phyloP scores from a whole-genome alignment of 1,140 invertebrate genomes.

The Heliconius melpomene region DNA sequence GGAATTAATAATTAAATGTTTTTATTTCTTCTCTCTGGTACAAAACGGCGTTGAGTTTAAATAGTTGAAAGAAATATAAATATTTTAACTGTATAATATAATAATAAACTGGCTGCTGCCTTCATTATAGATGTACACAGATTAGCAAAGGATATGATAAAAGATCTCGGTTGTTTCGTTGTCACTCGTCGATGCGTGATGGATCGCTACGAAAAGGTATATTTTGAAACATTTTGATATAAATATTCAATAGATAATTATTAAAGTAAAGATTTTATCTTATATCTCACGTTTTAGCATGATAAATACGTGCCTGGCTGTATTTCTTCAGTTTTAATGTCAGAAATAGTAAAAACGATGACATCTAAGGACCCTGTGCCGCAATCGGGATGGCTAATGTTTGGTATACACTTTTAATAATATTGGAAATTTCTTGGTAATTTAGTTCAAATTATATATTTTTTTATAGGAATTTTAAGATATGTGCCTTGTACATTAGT shows the following conservation, averaged over 20 bases:
- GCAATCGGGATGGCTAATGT: constrained; percentile 71
- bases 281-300: constrained; percentile 50
- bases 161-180: constrained; percentile 62
- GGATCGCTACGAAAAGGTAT: constrained; percentile 70
- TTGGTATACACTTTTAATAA: constrained; percentile 47
- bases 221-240: not conserved
- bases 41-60: no score
- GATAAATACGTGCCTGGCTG: constrained; percentile 63
- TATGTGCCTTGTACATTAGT: no score
- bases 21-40: no score
- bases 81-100: no score
- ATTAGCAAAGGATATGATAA: constrained; percentile 62
- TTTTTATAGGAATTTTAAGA: no score
- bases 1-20: no score
- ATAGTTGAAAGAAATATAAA: no score
- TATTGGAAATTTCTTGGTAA: no score
- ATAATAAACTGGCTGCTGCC: not conserved
- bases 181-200: constrained; percentile 68
- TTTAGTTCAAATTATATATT: not conserved
- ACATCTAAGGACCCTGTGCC: constrained; percentile 59
- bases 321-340: constrained; percentile 59
- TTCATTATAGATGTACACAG: constrained; percentile 51
- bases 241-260: not conserved
- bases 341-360: constrained; percentile 62
- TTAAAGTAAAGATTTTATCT: not conserved